Evolutionary conservation across 1,140 invertebrate species (phyloP), one percentile per base, ranked within the genome.

Genomic region (Drosophila pseudoobscura): DNA sequence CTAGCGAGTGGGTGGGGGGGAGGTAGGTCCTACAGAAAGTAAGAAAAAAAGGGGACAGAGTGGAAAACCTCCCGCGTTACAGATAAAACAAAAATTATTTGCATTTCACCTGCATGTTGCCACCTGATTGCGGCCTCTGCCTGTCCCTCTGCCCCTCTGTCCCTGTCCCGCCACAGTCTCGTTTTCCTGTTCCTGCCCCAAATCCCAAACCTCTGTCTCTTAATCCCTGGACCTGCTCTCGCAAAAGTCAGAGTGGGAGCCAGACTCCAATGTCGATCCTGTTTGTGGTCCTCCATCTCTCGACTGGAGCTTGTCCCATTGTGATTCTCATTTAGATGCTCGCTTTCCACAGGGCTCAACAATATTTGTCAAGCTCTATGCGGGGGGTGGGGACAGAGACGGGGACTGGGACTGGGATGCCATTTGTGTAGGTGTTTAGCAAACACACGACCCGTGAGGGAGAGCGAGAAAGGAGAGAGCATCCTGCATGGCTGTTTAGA

Each of bases 11-110:
- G 35, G 9, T 6, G 1, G 41, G 15, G 15, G 17, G 31, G 17
- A 9, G 50, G 8, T 9, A 26, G 11, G 3, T 39, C 8, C 35
- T 39, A 4, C 11, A 11, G 11, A 39, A 1, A 39, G 3, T 0
- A 39, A 39, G 4, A 35, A 11, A 11, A 53, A 44, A 20, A 47
- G 44, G 57, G 54, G 72, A 73, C 54, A 65, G 54, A 20, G 20
- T 2, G 1, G 20, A 31, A 69, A 61, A 84, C 66, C 71, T 53
- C 60, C 43, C 76, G 69, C 74, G 60, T 45, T 68, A 74, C 68
- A 70, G 77, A 75, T 76, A 85, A 87, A 88, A 78, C 78, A 87
- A 85, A 87, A 85, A 82, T 85, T 82, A 85, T 85, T 85, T 87
- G 82, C 82, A 85, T 85, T 85, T 85, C 75, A 78, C 82, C 82